These are phyloP conservation scores for Pituophis catenifer DNA, from an alignment of 2,113 vertebrate genomes.

Conservation along the genomic window DNA sequence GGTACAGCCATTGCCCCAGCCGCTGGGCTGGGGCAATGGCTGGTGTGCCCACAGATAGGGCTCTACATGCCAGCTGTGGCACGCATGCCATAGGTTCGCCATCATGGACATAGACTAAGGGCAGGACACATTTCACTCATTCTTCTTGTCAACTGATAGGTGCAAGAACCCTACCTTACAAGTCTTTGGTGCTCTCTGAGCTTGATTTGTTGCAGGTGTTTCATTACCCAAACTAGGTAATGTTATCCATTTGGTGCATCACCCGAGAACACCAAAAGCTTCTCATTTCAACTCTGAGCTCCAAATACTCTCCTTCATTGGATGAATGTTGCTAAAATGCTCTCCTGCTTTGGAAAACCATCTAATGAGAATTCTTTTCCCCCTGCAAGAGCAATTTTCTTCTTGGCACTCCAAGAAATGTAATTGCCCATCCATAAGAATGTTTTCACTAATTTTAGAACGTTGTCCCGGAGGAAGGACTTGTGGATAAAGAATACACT, in stretches of 20 bases:
- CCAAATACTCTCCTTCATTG: background rate
- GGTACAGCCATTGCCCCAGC: too few species aligned
- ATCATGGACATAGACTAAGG: background rate
- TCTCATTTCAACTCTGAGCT: background rate
- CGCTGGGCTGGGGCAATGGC: too few species aligned
- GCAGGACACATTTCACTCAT: background rate
- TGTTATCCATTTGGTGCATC: background rate
- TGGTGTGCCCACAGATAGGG: too few species aligned
- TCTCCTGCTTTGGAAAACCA: background rate
- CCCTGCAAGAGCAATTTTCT: background rate
- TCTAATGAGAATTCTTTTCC: background rate
- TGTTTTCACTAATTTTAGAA: slow-evolving; percentile 2
- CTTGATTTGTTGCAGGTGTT: background rate
- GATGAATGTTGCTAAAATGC: background rate
- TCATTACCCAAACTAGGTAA: background rate
- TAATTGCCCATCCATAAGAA: background rate
- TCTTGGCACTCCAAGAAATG: background rate
- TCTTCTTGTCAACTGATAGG: background rate
- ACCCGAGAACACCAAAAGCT: background rate
- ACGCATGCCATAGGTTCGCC: too few species aligned
- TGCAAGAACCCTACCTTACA: background rate
- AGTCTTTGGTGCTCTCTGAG: background rate
- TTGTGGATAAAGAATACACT: slow-evolving; percentile 17
- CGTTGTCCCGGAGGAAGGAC: background rate
- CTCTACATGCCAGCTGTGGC: too few species aligned